A percentile compares a stretch with the other conserved stretches of the same genome.
phyloP scores from a whole-genome alignment of 2,113 vertebrate species.

The Ellobius talpinus region DNA sequence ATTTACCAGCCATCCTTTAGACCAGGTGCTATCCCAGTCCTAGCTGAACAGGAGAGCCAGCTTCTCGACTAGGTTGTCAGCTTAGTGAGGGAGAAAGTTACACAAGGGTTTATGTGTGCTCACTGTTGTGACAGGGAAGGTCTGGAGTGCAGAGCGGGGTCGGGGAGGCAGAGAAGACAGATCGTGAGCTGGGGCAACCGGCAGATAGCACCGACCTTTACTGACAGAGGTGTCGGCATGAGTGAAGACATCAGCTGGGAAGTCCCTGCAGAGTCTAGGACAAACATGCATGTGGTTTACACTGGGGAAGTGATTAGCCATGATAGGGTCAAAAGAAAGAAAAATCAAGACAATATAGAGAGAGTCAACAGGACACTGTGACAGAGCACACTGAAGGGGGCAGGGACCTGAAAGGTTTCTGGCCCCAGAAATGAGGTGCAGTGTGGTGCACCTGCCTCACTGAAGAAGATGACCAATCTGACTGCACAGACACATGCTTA shows the following conservation, averaged over 20 bases:
- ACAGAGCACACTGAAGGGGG: neutral
- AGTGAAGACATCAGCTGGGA: neutral
- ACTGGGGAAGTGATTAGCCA: neutral
- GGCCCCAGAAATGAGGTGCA: neutral
- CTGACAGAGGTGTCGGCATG: neutral
- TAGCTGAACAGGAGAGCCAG: neutral
- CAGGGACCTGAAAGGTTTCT: neutral
- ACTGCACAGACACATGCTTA: neutral
- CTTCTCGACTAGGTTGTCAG: neutral
- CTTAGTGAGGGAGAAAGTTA: neutral
- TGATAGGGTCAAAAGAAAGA: neutral
- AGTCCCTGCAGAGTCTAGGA: neutral
- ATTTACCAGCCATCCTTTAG: constrained; percentile 7
- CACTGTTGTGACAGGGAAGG: neutral
- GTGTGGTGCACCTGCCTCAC: neutral
- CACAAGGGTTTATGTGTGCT: neutral
- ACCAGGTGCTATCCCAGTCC: neutral
- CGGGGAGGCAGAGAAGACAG: neutral
- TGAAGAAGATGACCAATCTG: neutral
- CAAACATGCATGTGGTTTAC: neutral
- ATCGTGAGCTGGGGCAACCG: neutral
- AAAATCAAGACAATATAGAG: neutral
- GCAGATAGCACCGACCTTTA: neutral
- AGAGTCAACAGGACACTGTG: neutral
- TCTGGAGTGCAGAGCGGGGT: neutral